These are phyloP conservation scores for Anguilla marmorata DNA, from an alignment of 2,797 vertebrate species.

Conservation along the genomic window DNA sequence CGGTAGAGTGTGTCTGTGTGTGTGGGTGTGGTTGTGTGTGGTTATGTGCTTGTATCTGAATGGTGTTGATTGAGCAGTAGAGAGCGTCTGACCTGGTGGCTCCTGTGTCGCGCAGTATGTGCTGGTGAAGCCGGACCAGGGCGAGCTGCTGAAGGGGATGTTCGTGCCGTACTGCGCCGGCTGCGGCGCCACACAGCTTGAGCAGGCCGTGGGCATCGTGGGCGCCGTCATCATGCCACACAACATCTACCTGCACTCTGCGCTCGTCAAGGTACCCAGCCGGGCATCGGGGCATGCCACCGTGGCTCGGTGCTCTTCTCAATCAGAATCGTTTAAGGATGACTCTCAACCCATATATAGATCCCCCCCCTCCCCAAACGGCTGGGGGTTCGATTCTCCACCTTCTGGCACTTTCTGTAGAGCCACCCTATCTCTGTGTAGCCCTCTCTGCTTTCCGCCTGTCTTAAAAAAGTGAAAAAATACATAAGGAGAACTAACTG, in stretches of 20 bases:
- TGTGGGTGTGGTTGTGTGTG: too few relatives aligned
- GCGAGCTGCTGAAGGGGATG: slow-evolving; percentile 83
- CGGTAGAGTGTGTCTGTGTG: too few relatives aligned
- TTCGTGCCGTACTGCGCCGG: slow-evolving; percentile 85
- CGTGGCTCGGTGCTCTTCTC: not conserved
- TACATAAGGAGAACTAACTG: not conserved
- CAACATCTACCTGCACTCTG: slow-evolving; percentile 97
- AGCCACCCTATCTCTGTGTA: not conserved
- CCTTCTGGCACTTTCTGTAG: not conserved
- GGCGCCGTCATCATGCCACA: slow-evolving; percentile 97
- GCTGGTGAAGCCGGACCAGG: slow-evolving; percentile 82
- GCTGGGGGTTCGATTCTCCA: not conserved
- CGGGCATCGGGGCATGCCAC: not conserved
- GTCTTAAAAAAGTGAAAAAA: not conserved
- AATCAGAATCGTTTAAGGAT: too few relatives aligned
- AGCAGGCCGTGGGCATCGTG: slow-evolving; percentile 92
- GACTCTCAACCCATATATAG: too few relatives aligned
- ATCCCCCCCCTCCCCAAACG: too few relatives aligned
- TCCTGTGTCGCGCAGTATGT: slow-evolving; percentile 74
- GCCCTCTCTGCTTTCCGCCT: not conserved
- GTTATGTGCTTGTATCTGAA: too few relatives aligned
- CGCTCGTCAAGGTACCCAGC: slow-evolving; percentile 87
- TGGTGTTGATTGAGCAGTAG: not conserved
- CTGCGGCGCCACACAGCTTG: slow-evolving; percentile 79
- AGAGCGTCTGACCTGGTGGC: not conserved